These are phyloP conservation scores for Enteromius thamalakanensis DNA, from an alignment of 2,797 vertebrate species.

Conservation along the genomic window DNA sequence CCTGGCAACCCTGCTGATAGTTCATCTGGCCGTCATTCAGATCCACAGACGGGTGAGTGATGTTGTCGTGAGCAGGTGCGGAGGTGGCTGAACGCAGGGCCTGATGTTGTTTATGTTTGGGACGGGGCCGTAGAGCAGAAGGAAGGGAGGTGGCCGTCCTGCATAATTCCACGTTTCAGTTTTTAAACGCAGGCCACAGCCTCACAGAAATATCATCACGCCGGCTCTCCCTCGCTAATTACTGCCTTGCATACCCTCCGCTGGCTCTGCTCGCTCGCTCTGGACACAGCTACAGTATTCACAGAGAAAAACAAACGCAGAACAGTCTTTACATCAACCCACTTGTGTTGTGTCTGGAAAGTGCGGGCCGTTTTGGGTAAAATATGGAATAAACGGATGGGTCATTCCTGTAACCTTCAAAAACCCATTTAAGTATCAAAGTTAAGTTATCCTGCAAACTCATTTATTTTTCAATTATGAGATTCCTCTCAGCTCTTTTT, in stretches of 20 bases:
- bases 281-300: constrained; percentile 26
- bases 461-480: not conserved
- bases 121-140: constrained; percentile 70
- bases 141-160: constrained; percentile 71
- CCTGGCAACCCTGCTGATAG: not conserved
- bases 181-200: constrained; percentile 79
- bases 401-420: not conserved
- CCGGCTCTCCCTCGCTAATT: constrained; percentile 76
- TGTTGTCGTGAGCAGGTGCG: constrained; percentile 16
- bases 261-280: constrained; percentile 56
- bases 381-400: not conserved
- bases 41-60: not conserved
- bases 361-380: not conserved
- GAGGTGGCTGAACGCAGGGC: constrained; percentile 31
- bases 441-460: not conserved
- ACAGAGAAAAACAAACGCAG: constrained; percentile 24
- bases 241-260: constrained; percentile 75
- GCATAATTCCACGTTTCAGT: constrained; percentile 82
- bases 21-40: not conserved
- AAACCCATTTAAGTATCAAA: not conserved
- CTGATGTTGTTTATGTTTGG: constrained; percentile 71
- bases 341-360: constrained; percentile 23
- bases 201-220: constrained; percentile 80
- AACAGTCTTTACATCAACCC: constrained; percentile 18
- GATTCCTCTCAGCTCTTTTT: not conserved